Evolutionary conservation across 2,888 invertebrate genomes (phyloP).

Genomic region (Theretra japonica): DNA sequence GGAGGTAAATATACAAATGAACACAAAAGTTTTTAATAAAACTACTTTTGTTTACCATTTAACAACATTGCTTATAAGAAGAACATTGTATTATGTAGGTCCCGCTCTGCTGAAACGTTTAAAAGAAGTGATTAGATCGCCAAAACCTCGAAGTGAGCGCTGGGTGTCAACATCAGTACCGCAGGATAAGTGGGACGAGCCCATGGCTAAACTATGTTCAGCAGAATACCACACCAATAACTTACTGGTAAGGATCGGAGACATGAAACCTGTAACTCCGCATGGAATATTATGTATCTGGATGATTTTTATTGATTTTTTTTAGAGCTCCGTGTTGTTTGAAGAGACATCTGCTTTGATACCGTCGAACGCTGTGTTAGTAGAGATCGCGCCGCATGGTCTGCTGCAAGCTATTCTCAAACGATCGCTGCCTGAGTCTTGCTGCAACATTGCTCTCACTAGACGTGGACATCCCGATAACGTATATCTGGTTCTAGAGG

Average conservation of each 20-base stretch:
- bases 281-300: background rate
- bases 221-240: slow-evolving; percentile 94
- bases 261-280: too few relatives aligned
- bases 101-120: slow-evolving; percentile 81
- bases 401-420: slow-evolving; percentile 94
- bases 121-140: slow-evolving; percentile 84
- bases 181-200: slow-evolving; percentile 53
- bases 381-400: slow-evolving; percentile 96
- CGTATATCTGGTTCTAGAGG: slow-evolving; percentile 81
- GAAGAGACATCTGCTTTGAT: slow-evolving; percentile 90
- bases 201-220: slow-evolving; percentile 83
- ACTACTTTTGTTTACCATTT: too few relatives aligned
- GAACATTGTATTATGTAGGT: slow-evolving; percentile 41
- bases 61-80: too few relatives aligned
- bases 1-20: slow-evolving; percentile 63
- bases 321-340: slow-evolving; percentile 87
- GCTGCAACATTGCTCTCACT: slow-evolving; percentile 89
- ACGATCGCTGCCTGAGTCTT: slow-evolving; percentile 87
- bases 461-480: slow-evolving; percentile 87
- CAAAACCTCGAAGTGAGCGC: slow-evolving; percentile 86
- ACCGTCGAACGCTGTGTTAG: slow-evolving; percentile 90
- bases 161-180: slow-evolving; percentile 94
- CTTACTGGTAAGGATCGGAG: slow-evolving; percentile 77
- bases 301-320: background rate
- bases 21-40: too few relatives aligned